Conservation (phyloP, 2,113 vertebrate genomes). For the Mastomys coucha region DNA sequence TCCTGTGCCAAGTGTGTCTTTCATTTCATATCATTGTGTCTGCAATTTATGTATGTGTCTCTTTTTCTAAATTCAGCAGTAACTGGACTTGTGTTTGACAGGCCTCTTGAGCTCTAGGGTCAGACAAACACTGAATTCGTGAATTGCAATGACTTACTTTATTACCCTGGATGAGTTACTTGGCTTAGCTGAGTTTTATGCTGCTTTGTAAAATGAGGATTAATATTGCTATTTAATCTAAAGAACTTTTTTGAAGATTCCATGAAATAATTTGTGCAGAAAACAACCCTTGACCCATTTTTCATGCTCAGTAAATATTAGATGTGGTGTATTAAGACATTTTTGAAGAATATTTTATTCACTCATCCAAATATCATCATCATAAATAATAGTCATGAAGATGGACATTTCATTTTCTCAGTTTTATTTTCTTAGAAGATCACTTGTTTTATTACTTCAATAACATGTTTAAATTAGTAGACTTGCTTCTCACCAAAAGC, state of each 20-base stretch:
- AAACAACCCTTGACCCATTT: background rate
- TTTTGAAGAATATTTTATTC: slow-evolving; percentile 41
- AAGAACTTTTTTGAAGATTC: background rate
- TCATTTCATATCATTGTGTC: background rate
- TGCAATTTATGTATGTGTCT: slow-evolving; percentile 49
- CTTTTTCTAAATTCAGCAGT: background rate
- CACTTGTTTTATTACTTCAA: background rate
- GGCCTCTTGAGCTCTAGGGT: slow-evolving; percentile 16
- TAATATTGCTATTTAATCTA: background rate
- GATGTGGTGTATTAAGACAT: background rate
- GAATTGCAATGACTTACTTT: background rate
- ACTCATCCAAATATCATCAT: slow-evolving; percentile 24
- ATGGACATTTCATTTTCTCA: background rate
- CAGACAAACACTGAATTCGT: slow-evolving; percentile 12
- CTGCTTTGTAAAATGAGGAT: slow-evolving; percentile 13
- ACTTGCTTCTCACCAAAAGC: background rate
- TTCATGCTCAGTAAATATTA: slow-evolving; percentile 1
- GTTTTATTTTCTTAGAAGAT: slow-evolving; percentile 17
- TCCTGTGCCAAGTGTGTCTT: slow-evolving; percentile 16
- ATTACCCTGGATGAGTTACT: background rate
- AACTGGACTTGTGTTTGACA: background rate
- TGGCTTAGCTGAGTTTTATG: background rate
- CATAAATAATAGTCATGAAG: slow-evolving; percentile 17
- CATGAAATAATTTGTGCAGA: background rate
- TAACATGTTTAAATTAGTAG: background rate